A percentile compares a stretch with the other conserved stretches of the same genome.
phyloP scores from a whole-genome alignment of 2,113 vertebrate species.

The Pteruthius melanotis region DNA sequence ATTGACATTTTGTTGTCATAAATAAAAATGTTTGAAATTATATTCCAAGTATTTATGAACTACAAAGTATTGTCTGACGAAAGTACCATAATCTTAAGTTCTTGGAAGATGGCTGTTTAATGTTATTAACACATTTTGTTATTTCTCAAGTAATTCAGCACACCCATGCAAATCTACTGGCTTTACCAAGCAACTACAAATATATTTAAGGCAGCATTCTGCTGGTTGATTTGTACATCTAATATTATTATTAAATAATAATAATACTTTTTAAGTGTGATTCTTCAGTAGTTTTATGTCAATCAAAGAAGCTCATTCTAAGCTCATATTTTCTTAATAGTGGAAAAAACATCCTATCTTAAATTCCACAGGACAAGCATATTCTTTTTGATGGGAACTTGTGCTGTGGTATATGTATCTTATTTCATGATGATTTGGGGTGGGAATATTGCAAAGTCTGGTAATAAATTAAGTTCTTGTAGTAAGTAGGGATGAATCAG shows the following conservation, averaged over 20 bases:
- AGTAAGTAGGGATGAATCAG: not conserved
- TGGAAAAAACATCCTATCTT: not conserved
- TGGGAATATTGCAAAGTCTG: not conserved
- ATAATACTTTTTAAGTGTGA: not conserved
- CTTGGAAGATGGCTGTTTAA: not conserved
- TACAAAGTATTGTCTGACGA: not conserved
- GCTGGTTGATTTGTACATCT: not conserved
- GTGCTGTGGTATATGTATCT: not conserved
- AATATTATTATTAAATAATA: constrained; percentile 12
- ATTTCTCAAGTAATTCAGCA: not conserved
- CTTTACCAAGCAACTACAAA: not conserved
- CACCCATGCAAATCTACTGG: not conserved
- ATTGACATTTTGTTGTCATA: not conserved
- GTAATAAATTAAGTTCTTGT: not conserved
- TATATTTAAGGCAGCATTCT: not conserved
- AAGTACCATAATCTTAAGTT: not conserved
- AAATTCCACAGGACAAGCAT: not conserved
- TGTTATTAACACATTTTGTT: not conserved
- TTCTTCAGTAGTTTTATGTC: not conserved
- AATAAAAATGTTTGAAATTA: not conserved
- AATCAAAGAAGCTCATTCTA: not conserved
- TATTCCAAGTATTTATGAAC: not conserved
- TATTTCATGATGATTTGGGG: not conserved
- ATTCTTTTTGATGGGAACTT: not conserved
- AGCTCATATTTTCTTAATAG: not conserved